Conservation (phyloP, 2,113 vertebrate genomes). For the Peromyscus maniculatus region DNA sequence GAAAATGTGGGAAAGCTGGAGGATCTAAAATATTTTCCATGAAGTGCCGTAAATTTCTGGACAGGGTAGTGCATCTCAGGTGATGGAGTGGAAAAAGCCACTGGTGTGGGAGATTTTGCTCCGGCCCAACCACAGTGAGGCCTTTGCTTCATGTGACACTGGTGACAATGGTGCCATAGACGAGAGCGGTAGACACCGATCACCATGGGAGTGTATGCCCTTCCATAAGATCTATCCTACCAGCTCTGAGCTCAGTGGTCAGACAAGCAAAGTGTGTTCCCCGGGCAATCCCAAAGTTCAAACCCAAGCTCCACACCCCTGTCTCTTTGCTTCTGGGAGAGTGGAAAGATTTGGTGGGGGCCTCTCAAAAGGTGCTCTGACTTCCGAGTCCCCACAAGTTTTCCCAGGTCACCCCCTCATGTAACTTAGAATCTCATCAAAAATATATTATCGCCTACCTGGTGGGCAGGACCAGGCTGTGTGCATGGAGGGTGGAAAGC, state of each 20-base stretch:
- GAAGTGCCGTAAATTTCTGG: constrained; percentile 76
- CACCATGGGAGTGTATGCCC: background rate
- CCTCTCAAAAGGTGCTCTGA: background rate
- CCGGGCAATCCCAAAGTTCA: background rate
- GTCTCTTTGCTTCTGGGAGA: background rate
- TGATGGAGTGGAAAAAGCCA: constrained; percentile 66
- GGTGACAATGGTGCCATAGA: background rate
- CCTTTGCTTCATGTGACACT: background rate
- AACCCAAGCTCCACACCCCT: background rate
- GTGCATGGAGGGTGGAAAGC: background rate
- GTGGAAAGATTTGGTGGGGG: background rate
- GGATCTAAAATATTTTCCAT: constrained; percentile 76
- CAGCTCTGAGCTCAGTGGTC: background rate
- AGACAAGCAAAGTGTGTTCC: background rate
- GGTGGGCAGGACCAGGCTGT: constrained; percentile 71
- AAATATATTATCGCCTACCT: constrained; percentile 71
- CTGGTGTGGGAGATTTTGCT: constrained; percentile 10
- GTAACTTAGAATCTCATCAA: constrained; percentile 76
- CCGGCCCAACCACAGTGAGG: background rate
- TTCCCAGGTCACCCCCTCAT: background rate
- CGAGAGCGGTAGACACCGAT: background rate
- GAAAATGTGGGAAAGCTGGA: constrained; percentile 79
- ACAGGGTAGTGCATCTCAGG: background rate
- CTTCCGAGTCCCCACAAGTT: background rate
- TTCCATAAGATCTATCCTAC: background rate